These are phyloP conservation scores for Margarornis squamiger DNA, from an alignment of 2,797 vertebrate species.

Conservation along the genomic window DNA sequence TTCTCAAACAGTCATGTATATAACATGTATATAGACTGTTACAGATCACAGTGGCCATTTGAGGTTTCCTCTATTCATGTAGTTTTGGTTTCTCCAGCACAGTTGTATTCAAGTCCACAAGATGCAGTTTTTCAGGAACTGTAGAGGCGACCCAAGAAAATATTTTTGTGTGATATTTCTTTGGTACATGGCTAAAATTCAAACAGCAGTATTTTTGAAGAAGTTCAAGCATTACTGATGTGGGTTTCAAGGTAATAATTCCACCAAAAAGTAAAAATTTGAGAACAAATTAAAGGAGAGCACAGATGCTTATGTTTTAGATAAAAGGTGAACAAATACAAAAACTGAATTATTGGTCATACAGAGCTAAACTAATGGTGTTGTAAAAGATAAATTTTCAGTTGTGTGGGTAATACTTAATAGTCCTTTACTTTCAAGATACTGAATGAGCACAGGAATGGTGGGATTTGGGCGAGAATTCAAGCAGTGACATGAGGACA, in stretches of 20 bases:
- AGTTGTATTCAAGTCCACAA: background rate
- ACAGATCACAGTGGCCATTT: background rate
- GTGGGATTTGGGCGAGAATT: background rate
- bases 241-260: slow-evolving; percentile 8
- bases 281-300: background rate
- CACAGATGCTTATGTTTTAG: background rate
- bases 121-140: background rate
- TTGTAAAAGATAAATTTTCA: background rate
- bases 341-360: background rate
- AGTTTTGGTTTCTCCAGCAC: background rate
- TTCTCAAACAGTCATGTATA: background rate
- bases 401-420: background rate
- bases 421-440: background rate
- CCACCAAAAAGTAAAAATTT: background rate
- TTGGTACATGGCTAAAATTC: slow-evolving; percentile 59
- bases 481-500: background rate
- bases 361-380: background rate
- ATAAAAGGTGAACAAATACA: background rate
- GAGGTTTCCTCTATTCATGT: background rate
- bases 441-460: background rate
- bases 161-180: slow-evolving; percentile 62
- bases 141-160: slow-evolving; percentile 15
- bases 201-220: slow-evolving; percentile 65
- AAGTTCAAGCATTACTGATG: slow-evolving; percentile 24
- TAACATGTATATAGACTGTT: background rate